Conservation (phyloP, 2,888 invertebrate genomes). For the Calameuta filiformis region DNA sequence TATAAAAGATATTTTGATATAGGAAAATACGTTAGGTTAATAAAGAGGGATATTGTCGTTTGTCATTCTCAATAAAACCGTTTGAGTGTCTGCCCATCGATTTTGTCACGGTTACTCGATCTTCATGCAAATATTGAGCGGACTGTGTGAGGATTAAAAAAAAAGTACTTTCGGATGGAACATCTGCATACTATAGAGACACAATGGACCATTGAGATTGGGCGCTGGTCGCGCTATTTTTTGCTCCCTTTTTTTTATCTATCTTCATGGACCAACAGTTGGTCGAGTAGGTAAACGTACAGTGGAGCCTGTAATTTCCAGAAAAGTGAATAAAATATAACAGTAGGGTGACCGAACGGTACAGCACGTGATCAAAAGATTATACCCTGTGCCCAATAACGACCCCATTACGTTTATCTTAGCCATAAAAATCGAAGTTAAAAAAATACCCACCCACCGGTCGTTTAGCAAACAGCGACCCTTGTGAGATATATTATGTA, state of each 20-base stretch:
- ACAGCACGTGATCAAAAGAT: conserved; percentile 11
- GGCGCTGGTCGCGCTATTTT: conserved; percentile 23
- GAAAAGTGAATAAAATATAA: conserved; percentile 50
- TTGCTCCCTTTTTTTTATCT: conserved; percentile 12
- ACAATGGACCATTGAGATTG: not conserved
- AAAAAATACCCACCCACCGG: not conserved
- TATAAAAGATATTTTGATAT: not conserved
- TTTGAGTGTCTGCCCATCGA: conserved; percentile 40
- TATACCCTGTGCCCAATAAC: conserved; percentile 6
- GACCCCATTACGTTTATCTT: conserved; percentile 1
- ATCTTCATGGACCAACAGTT: conserved; percentile 47
- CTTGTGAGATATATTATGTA: not conserved
- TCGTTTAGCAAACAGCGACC: not conserved
- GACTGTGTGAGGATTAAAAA: not conserved
- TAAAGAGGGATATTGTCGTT: not conserved
- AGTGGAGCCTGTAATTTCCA: conserved; percentile 52
- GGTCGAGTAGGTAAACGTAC: conserved; percentile 38
- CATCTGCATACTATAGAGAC: not conserved
- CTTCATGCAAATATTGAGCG: conserved; percentile 60
- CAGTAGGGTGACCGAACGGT: conserved; percentile 12
- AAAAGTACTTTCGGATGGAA: not conserved
- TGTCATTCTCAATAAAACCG: not conserved
- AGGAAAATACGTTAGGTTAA: not conserved
- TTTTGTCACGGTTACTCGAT: conserved; percentile 57
- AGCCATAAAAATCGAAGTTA: not conserved